Evolutionary conservation across 2,113 vertebrate genomes (phyloP), one percentile per base, ranked within the genome.

Genomic region (Phaethon lepturus): DNA sequence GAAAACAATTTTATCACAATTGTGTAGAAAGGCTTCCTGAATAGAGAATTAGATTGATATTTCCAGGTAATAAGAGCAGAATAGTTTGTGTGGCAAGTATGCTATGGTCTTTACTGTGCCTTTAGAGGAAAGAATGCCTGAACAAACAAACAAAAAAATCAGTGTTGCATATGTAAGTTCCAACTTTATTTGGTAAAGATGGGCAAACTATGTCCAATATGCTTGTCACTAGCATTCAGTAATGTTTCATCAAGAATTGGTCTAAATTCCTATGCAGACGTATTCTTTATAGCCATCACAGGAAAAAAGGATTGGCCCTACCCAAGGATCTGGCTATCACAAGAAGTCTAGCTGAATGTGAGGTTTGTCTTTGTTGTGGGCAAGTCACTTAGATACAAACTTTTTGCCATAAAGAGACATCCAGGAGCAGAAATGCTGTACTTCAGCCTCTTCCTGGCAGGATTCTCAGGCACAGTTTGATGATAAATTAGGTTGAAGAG

Each of bases 11-110:
- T 96, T 93, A 81, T 94, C 53, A 47, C 83, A 88, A 78, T 62
- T 82, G 44, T 68, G 58, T 77, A 68, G 78, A 85, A 88, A 29
- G 26, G 5, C 42, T 86, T 20, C 58, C 44, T 62, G 33, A 76
- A 78, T 66, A 52, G 14, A 62, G 53, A 92, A 91, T 56, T 92
- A 66, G 68, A 68, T 78, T 64, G 58, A 23, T 90, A 35, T 93
- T 97, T 97, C 81, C 47, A 82, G 38, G 79, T 88, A 91, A 79
- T 91, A 83, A 96, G 80, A 19, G 60, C 17, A 22, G 33, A 60
- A 18, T 40, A 49, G 64, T 79, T 91, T 78, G 45, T 44, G 22
- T 60, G 60, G 16, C 8, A 49, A 83, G 58, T 50, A 40, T 16
- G 2, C 15, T 11, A 1, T n/a, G 42, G 20, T 67, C 28, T 82